Evolutionary conservation across 2,797 vertebrate species (phyloP).

Genomic region (Propithecus deckenii): DNA sequence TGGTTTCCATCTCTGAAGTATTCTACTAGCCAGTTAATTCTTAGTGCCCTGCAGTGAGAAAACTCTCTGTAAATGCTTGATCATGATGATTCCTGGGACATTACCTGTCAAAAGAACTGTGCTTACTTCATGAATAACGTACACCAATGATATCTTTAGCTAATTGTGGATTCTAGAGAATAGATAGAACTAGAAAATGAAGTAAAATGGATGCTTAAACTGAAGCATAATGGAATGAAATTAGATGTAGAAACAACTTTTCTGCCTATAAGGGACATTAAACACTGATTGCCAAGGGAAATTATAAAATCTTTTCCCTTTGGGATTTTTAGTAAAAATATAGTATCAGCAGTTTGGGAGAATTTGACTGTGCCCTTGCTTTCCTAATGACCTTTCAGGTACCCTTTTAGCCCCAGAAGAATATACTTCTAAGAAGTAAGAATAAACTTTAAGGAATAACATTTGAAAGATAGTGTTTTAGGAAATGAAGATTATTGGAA

Average conservation of each 20-base stretch:
- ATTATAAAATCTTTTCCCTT: not conserved
- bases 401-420: not conserved
- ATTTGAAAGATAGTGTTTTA: slow-evolving; percentile 38
- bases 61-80: not conserved
- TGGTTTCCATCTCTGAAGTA: not conserved
- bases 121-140: not conserved
- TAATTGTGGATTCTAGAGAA: not conserved
- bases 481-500: not conserved
- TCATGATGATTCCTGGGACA: not conserved
- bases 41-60: not conserved
- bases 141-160: not conserved
- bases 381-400: slow-evolving; percentile 27
- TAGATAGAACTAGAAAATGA: not conserved
- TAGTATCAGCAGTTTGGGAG: not conserved
- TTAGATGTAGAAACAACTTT: slow-evolving; percentile 17
- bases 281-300: not conserved
- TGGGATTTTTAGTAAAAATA: not conserved
- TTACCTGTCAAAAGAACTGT: not conserved
- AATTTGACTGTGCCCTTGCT: not conserved
- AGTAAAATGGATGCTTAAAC: not conserved
- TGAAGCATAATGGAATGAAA: slow-evolving; percentile 30
- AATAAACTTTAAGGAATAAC: not conserved
- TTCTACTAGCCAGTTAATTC: not conserved
- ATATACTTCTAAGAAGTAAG: slow-evolving; percentile 35
- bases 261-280: not conserved